phyloP scores from a whole-genome alignment of 1,140 invertebrate genomes.

The Anthonomus grandis region DNA sequence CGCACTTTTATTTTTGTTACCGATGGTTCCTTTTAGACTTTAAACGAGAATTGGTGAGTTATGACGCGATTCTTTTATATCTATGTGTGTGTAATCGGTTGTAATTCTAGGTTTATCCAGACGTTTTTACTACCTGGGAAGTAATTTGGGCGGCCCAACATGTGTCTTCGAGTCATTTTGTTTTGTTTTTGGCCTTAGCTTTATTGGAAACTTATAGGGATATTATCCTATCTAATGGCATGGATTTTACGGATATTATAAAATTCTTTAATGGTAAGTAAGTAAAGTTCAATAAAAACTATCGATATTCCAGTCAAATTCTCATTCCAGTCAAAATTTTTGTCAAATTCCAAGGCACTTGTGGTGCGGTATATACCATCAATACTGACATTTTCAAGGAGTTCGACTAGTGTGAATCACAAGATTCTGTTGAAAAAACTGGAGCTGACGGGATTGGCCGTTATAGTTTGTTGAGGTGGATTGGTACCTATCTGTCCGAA shows the following conservation, averaged over 20 bases:
- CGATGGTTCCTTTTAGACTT: constrained; percentile 79
- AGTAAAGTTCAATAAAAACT: not conserved
- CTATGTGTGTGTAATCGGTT: not conserved
- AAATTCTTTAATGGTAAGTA: constrained; percentile 92
- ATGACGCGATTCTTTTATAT: not conserved
- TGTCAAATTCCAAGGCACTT: too few species aligned
- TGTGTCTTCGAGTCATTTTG: constrained; percentile 84
- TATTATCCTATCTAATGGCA: constrained; percentile 89
- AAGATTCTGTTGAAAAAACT: too few species aligned
- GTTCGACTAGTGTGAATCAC: not conserved
- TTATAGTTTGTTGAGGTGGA: too few species aligned
- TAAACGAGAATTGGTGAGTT: constrained; percentile 69
- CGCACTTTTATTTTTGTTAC: constrained; percentile 97
- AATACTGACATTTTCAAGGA: not conserved
- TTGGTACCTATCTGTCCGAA: too few species aligned
- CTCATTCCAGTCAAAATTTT: too few species aligned
- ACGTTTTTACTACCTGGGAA: constrained; percentile 93
- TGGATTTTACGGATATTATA: constrained; percentile 98
- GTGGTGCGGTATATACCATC: not conserved
- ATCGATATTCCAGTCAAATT: not conserved
- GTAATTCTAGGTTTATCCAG: constrained; percentile 62
- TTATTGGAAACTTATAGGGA: constrained; percentile 89
- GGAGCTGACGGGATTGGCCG: too few species aligned
- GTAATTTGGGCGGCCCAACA: constrained; percentile 91
- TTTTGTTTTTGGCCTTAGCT: constrained; percentile 88